Base-by-base conservation (phyloP, 2,888 invertebrate genomes). In the Deilephila elpenor region DNA sequence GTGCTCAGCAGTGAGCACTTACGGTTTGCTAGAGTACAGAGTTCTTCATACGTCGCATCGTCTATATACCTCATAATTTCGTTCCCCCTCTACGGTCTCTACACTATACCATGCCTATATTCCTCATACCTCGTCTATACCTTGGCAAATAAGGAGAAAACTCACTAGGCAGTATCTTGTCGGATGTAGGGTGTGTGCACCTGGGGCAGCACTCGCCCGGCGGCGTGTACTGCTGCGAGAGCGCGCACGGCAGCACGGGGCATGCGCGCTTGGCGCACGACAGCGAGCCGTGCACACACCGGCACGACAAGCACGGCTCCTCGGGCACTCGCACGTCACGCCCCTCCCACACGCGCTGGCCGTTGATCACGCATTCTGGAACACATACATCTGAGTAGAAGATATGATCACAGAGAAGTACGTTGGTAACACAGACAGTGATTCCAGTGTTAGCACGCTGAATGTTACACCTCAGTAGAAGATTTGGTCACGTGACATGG, bases 211-310 rank as follows among this genome's bases (percentile, higher is more conserved):
- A 99, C 82, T 98, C 97, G 5, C 97, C 98, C 0, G 96, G 95
- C 44, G 96, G 96, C 73, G 96, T 96, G 75, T 95, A 94, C 83
- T 98, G 97, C 78, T 96, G 96, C 17, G 95, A 94, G 0, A 91
- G 90, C 7, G 97, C 96, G 87, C 99, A 99, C 79, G 98, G 98
- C 56, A 99, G 95, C 8, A 98, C 98, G 0, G 98, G 98, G 83
- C 99, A 99, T 0, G 98, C 98, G 75, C 96, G 96, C 86, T 98
- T 98, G 61, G 96, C 95, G 87, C 98, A 98, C 20, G 96, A 96
- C 80, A 98, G 91, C 73, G 96, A 95, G 19, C 96, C 96, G 80
- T 95, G 95, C 79, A 96, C 95, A 88, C 98, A 98, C 62, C 96
- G 96, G 84, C 98, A 98, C 73, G 97, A 97, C 76, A 98, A 93